A percentile compares a stretch with the other conserved stretches of the same genome.
Conservation (phyloP, 2,888 invertebrate genomes). For the Biston betularia region DNA sequence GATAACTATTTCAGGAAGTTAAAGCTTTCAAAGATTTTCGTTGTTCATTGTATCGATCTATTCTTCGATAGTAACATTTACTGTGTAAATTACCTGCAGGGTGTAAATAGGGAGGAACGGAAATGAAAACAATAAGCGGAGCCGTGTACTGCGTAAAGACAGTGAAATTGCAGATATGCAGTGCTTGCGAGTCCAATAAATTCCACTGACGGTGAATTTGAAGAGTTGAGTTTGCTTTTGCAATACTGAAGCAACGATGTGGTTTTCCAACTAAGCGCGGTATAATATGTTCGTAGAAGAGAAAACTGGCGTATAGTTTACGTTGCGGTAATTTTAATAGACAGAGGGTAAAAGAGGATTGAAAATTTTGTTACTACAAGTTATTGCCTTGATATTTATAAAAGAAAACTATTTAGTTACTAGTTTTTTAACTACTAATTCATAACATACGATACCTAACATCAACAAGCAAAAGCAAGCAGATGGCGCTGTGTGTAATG, state of each 20-base stretch:
- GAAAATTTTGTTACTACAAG: not conserved
- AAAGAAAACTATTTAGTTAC: too few relatives aligned
- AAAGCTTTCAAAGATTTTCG: conserved; percentile 20
- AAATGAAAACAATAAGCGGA: conserved; percentile 16
- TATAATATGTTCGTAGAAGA: not conserved
- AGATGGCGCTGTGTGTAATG: too few relatives aligned
- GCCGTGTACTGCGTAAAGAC: not conserved
- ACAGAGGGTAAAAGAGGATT: not conserved
- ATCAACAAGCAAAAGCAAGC: too few relatives aligned
- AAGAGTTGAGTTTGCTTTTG: conserved; percentile 4
- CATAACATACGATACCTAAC: too few relatives aligned
- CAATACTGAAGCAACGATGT: conserved; percentile 2
- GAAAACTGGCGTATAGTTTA: conserved; percentile 1
- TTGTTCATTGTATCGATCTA: conserved; percentile 20
- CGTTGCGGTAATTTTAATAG: not conserved
- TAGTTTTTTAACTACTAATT: too few relatives aligned
- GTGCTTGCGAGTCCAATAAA: conserved; percentile 14
- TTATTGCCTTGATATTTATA: not conserved
- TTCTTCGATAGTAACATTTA: conserved; percentile 4
- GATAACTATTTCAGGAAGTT: conserved; percentile 29
- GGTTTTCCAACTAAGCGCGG: not conserved
- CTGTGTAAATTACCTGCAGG: conserved; percentile 1
- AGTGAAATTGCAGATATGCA: conserved; percentile 12
- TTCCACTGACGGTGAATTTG: conserved; percentile 7
- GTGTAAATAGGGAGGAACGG: not conserved